A percentile compares a stretch with the other conserved stretches of the same genome.
These are phyloP conservation scores for Ennomos quercinarius DNA, from an alignment of 2,888 invertebrate genomes.

Conservation along the genomic window DNA sequence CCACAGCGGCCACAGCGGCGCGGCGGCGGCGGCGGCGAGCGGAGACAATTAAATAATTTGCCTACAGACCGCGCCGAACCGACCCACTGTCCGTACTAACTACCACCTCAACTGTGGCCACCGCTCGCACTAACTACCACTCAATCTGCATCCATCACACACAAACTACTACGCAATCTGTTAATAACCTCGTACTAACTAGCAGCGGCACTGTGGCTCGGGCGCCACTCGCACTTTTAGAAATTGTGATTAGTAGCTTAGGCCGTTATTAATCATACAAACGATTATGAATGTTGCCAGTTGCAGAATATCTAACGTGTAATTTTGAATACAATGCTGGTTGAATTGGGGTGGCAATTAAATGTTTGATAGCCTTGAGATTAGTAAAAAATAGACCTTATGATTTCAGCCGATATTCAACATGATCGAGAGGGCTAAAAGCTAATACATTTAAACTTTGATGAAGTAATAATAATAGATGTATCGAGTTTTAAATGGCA, in stretches of 20 bases:
- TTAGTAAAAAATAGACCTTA: not conserved
- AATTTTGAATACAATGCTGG: constrained; percentile 42
- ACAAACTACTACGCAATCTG: constrained; percentile 6
- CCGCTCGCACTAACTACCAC: constrained; percentile 3
- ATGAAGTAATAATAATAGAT: no score
- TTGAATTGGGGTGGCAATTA: constrained; percentile 31
- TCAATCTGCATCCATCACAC: not conserved
- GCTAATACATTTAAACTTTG: no score
- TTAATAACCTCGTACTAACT: not conserved
- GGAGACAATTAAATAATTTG: constrained; percentile 80
- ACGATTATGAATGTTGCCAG: constrained; percentile 48
- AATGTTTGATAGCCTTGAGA: constrained; percentile 22
- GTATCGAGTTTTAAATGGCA: no score
- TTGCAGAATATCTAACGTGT: constrained; percentile 42
- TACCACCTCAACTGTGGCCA: not conserved
- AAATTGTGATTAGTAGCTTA: constrained; percentile 60
- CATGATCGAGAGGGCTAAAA: no score
- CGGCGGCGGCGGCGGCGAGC: constrained; percentile 43
- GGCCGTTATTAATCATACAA: constrained; percentile 55
- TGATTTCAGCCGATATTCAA: no score
- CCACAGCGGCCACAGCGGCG: constrained; percentile 33
- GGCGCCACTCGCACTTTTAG: constrained; percentile 43
- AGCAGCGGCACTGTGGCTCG: constrained; percentile 12
- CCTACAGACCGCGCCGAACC: constrained; percentile 58
- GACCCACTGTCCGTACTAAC: constrained; percentile 20